Conservation (phyloP, 2,797 vertebrate genomes). For the Mycteria americana region DNA sequence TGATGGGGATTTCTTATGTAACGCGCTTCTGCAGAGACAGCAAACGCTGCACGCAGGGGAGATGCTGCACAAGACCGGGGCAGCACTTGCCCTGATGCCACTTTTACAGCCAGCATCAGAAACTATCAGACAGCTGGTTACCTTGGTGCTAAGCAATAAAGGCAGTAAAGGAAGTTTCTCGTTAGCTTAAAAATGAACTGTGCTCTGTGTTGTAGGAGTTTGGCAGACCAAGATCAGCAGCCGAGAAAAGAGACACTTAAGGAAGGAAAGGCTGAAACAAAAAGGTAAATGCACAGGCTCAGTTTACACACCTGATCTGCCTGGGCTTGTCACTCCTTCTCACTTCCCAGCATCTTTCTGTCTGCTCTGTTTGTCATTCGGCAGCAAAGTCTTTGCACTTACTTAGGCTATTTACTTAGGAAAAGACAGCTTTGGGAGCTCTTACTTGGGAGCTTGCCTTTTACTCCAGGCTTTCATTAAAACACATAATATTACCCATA, state of each 20-base stretch:
- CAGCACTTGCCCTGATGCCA: not conserved
- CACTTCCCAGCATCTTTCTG: not conserved
- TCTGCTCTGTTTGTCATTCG: not conserved
- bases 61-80: accelerated
- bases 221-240: slow-evolving; percentile 70
- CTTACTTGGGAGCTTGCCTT: not conserved
- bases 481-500: not conserved
- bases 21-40: not conserved
- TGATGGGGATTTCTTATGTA: not conserved
- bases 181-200: not conserved
- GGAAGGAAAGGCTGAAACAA: slow-evolving; percentile 63
- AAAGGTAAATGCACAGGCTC: slow-evolving; percentile 36
- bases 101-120: not conserved
- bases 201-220: slow-evolving; percentile 42
- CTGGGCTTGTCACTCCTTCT: not conserved
- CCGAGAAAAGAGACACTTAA: slow-evolving; percentile 55
- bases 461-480: not conserved
- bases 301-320: not conserved
- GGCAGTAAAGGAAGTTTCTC: not conserved
- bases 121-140: not conserved
- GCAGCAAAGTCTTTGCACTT: not conserved
- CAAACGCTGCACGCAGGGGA: not conserved
- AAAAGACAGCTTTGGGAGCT: not conserved
- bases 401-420: not conserved
- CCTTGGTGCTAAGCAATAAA: not conserved